These are phyloP conservation scores for Eudasyphora cyanicolor DNA, from an alignment of 2,888 invertebrate species.

Conservation along the genomic window DNA sequence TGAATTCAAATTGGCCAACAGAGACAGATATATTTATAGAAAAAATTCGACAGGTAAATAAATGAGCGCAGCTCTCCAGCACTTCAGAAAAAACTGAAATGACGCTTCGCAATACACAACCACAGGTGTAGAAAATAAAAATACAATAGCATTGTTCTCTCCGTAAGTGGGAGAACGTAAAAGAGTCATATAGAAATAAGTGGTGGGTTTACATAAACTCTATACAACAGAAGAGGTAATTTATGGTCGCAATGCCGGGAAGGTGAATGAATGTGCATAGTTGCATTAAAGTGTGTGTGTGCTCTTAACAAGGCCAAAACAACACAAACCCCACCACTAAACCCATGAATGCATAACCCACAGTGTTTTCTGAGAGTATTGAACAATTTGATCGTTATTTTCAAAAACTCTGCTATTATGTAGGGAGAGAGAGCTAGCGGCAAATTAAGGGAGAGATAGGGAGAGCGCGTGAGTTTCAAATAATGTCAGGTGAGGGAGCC, in stretches of 20 bases:
- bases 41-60: background rate
- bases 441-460: background rate
- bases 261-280: background rate
- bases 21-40: background rate
- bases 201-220: background rate
- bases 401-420: background rate
- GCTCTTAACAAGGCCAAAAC: background rate
- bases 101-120: background rate
- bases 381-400: conserved; percentile 18
- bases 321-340: background rate
- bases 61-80: background rate
- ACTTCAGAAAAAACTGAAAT: too few species aligned
- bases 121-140: background rate
- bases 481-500: background rate
- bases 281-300: background rate
- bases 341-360: background rate
- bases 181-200: background rate
- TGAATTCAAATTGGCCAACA: conserved; percentile 2
- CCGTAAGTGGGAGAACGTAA: background rate
- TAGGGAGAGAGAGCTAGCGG: background rate
- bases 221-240: background rate
- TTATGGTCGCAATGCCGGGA: background rate
- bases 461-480: background rate
- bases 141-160: background rate
- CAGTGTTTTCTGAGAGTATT: background rate